phyloP scores from a whole-genome alignment of 2,888 invertebrate species.

The Synanthedon formicaeformis region DNA sequence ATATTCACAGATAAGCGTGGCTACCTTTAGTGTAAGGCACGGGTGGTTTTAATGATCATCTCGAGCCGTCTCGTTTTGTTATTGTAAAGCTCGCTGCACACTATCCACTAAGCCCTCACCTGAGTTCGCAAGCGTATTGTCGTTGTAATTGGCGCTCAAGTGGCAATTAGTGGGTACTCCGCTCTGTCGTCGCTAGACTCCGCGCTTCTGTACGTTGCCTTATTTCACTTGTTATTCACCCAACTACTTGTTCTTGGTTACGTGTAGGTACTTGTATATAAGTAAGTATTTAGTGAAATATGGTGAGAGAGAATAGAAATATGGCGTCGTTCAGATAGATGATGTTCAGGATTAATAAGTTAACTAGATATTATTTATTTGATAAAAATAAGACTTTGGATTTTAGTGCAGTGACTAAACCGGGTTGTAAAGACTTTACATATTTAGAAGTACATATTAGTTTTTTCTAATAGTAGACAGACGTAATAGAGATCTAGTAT shows the following conservation, averaged over 20 bases:
- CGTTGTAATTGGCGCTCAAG: conserved; percentile 58
- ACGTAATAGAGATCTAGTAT: no score
- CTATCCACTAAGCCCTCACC: conserved; percentile 6
- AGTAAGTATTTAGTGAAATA: no score
- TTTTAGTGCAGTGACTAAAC: no score
- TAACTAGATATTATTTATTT: no score
- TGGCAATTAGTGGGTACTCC: conserved; percentile 57
- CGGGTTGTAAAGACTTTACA: no score
- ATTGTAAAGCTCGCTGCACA: not conserved
- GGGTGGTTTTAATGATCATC: not conserved
- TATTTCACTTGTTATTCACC: conserved; percentile 27
- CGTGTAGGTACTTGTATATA: no score
- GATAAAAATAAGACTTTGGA: no score
- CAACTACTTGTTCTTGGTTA: not conserved
- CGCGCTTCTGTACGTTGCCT: conserved; percentile 29
- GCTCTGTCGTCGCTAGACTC: conserved; percentile 37
- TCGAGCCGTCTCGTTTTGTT: not conserved
- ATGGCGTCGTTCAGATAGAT: no score
- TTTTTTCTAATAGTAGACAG: no score
- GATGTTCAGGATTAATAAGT: no score
- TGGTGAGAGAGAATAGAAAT: no score
- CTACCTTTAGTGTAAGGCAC: not conserved
- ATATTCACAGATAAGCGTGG: not conserved
- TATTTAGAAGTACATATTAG: no score
- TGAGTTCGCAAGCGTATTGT: conserved; percentile 22